Base-by-base conservation (phyloP, 2,888 invertebrate genomes). In the Mayetiola destructor region DNA sequence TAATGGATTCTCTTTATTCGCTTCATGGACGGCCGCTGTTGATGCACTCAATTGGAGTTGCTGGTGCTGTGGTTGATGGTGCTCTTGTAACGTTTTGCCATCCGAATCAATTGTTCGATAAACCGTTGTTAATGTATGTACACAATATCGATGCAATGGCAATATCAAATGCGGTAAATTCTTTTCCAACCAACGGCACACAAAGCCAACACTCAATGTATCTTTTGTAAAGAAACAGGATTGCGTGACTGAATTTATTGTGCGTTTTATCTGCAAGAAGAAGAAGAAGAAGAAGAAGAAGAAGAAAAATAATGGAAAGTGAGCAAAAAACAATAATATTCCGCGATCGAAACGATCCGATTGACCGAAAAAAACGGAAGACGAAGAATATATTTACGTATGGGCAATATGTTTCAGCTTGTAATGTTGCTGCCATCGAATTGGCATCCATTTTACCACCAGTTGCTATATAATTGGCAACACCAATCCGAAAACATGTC, bases 201-300 rank as follows among this genome's bases (percentile, higher is more conserved):
- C 82, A 67, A 80, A 90, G 59, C 83, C 83, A 21, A 81, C 75
- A 56, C 86, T 86, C 62, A 90, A 77, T 54, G 76, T 75, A 59
- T 80, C 80, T 69, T 88, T 87, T 29, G 81, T 81, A 69, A 88
- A 86, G 73, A 88, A 90, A 67, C 89, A 89, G 18, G 88, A 84
- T 63, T 80, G 79, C 56, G 84, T 79, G 35, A 88, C 84, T 2
- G 87, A 79, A 54, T 80, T 74, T 56, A 89, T 72, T 1, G 87
- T 86, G 62, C 80, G 79, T 66, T 83, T 80, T 60, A 85, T 82
- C 71, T 80, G 72, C 27, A n/a, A 48, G 3, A 27, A n/a, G 10
- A 8, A 48, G 16, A 16, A 48, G 27, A 48, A 8, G 32, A 9
- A 27, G 3, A 5, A 27, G 16, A 16, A 14, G 16, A 23, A 3